Evolutionary conservation across 2,888 invertebrate species (phyloP).

Genomic region (Rhamphomyia laevipes): DNA sequence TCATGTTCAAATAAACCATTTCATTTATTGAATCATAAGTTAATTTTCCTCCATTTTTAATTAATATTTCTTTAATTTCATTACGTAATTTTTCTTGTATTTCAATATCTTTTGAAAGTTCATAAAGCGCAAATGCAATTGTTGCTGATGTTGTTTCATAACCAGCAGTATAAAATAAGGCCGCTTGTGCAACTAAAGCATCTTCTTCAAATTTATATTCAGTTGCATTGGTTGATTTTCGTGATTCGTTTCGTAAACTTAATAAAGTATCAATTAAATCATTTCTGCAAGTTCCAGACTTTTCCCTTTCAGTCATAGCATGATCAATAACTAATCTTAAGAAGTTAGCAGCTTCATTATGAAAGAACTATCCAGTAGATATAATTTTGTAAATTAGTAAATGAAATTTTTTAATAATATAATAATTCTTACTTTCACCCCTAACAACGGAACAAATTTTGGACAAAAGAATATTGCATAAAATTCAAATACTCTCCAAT

Average conservation of each 20-base stretch:
- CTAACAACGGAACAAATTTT: slow-evolving; percentile 22
- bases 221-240: slow-evolving; percentile 25
- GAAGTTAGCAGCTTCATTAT: slow-evolving; percentile 15
- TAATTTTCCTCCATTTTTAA: background rate
- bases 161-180: slow-evolving; percentile 32
- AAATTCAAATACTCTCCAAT: slow-evolving; percentile 23
- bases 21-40: slow-evolving; percentile 2
- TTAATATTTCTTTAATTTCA: slow-evolving; percentile 1
- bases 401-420: too few relatives aligned
- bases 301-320: slow-evolving; percentile 35
- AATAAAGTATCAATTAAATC: slow-evolving; percentile 42
- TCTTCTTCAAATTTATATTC: slow-evolving; percentile 18
- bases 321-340: slow-evolving; percentile 28
- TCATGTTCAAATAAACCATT: slow-evolving; percentile 22
- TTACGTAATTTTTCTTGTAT: slow-evolving; percentile 2
- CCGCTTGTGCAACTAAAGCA: slow-evolving; percentile 31
- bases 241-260: slow-evolving; percentile 24
- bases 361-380: too few relatives aligned
- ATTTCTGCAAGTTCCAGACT: slow-evolving; percentile 31
- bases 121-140: slow-evolving; percentile 1
- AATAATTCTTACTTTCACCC: slow-evolving; percentile 20
- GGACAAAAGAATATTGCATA: slow-evolving; percentile 29
- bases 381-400: too few relatives aligned
- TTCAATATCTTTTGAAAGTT: slow-evolving; percentile 1
- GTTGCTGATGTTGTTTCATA: slow-evolving; percentile 34